A percentile compares a stretch with the other conserved stretches of the same genome.
Conservation (phyloP, 2,113 vertebrate genomes). For the Tragelaphus buxtoni region DNA sequence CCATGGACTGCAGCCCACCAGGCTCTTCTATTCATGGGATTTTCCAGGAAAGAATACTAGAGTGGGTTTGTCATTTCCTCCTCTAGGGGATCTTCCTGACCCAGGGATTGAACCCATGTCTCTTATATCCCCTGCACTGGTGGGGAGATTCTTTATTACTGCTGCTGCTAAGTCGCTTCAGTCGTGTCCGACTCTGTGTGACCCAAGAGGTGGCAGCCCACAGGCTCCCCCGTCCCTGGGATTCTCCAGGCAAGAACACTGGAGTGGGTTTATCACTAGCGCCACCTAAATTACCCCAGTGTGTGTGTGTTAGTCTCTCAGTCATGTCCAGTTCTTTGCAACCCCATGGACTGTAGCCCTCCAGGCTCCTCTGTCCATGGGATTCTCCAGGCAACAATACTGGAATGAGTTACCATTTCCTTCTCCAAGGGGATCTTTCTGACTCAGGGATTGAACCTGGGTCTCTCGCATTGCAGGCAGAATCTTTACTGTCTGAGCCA, state of each 20-base stretch:
- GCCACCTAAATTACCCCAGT: background rate
- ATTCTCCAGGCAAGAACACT: too few relatives aligned
- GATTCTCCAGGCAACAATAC: too few relatives aligned
- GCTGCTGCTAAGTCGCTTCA: too few relatives aligned
- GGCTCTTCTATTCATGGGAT: background rate
- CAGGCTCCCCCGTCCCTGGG: too few relatives aligned
- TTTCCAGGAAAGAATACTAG: background rate
- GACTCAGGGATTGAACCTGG: background rate
- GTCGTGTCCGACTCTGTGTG: too few relatives aligned
- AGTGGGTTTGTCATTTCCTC: background rate
- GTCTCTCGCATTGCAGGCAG: background rate
- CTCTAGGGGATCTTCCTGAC: background rate
- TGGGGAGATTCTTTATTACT: background rate
- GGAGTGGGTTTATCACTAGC: background rate
- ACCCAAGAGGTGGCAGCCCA: too few relatives aligned
- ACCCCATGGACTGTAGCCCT: too few relatives aligned
- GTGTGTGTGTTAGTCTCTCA: background rate
- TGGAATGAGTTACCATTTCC: too few relatives aligned
- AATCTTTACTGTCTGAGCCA: background rate
- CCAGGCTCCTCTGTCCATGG: too few relatives aligned
- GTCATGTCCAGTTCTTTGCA: too few relatives aligned
- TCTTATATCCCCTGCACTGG: background rate
- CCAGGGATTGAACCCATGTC: background rate
- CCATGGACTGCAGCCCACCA: rapidly evolving
- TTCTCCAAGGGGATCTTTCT: background rate